A percentile compares a stretch with the other conserved stretches of the same genome.
These are phyloP conservation scores for Perccottus glenii DNA, from an alignment of 2,113 vertebrate species.

Conservation along the genomic window DNA sequence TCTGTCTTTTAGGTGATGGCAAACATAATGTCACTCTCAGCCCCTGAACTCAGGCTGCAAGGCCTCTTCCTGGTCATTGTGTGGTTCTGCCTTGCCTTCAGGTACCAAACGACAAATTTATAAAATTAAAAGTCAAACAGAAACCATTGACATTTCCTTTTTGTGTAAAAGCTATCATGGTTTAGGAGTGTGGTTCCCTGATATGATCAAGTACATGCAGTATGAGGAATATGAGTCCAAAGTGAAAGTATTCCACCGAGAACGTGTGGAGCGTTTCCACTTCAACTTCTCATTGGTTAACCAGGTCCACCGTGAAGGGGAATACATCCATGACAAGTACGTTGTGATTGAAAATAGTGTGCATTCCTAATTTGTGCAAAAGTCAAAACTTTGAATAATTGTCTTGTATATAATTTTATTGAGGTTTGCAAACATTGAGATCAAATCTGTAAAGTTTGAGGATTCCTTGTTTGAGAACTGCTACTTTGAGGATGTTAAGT, in stretches of 20 bases:
- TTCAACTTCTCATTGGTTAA: conserved; percentile 98
- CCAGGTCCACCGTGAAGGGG: conserved; percentile 90
- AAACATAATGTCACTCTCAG: conserved; percentile 87
- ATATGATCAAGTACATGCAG: conserved; percentile 96
- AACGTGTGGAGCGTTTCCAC: conserved; percentile 87
- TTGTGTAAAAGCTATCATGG: conserved; percentile 88
- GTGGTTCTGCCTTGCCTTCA: conserved; percentile 97
- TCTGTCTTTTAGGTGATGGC: conserved; percentile 85
- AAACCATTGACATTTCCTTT: neutral
- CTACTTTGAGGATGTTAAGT: conserved; percentile 92
- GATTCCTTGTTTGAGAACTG: conserved; percentile 92
- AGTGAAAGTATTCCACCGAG: conserved; percentile 84
- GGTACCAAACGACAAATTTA: conserved; percentile 72
- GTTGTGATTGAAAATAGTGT: conserved; percentile 28
- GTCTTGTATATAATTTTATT: conserved; percentile 6
- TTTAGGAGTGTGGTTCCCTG: conserved; percentile 96
- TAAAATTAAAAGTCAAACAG: neutral
- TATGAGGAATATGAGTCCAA: conserved; percentile 90
- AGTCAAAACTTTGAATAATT: neutral
- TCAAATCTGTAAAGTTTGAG: conserved; percentile 93
- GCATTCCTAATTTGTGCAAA: neutral
- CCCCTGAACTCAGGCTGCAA: conserved; percentile 89
- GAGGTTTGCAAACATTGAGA: conserved; percentile 93
- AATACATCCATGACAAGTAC: conserved; percentile 91
- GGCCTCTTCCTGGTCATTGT: conserved; percentile 92